A percentile compares a stretch with the other conserved stretches of the same genome.
These are phyloP conservation scores for Keiferia lycopersicella DNA, from an alignment of 2,888 invertebrate genomes.

Conservation along the genomic window DNA sequence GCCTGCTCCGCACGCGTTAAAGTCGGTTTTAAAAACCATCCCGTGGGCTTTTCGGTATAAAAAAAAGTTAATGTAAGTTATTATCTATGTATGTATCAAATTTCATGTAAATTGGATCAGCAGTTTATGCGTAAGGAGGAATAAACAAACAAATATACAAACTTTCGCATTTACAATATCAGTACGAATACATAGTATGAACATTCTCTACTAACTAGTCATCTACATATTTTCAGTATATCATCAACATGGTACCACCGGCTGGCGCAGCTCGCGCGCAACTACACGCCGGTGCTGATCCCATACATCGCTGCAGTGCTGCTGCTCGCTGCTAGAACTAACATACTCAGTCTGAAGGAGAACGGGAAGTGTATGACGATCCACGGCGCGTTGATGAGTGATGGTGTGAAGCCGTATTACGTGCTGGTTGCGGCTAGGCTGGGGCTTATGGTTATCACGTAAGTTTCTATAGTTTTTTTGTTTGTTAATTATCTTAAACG, in stretches of 20 bases:
- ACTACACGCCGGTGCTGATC: conserved; percentile 84
- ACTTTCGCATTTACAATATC: too few relatives aligned
- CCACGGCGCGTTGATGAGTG: conserved; percentile 81
- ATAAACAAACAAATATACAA: too few relatives aligned
- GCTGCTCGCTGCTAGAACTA: conserved; percentile 79
- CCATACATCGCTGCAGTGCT: conserved; percentile 85
- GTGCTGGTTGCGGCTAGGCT: conserved; percentile 75
- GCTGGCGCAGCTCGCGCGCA: conserved; percentile 84
- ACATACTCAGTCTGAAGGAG: conserved; percentile 46
- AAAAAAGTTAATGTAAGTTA: too few relatives aligned
- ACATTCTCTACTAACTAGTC: conserved; percentile 11
- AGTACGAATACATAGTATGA: neutral
- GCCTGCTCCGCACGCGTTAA: too few relatives aligned
- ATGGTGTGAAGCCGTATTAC: conserved; percentile 80
- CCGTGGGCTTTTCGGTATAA: too few relatives aligned
- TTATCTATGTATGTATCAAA: too few relatives aligned
- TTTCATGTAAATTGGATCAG: too few relatives aligned
- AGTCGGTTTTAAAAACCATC: too few relatives aligned
- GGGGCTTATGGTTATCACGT: conserved; percentile 69
- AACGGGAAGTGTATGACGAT: conserved; percentile 64
- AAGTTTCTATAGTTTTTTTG: conserved; percentile 35
- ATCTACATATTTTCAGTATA: conserved; percentile 62
- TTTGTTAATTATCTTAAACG: too few relatives aligned
- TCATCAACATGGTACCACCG: conserved; percentile 80
- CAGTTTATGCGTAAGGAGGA: too few relatives aligned